Conservation (phyloP, 1,140 invertebrate genomes). For the Ephestia elutella region DNA sequence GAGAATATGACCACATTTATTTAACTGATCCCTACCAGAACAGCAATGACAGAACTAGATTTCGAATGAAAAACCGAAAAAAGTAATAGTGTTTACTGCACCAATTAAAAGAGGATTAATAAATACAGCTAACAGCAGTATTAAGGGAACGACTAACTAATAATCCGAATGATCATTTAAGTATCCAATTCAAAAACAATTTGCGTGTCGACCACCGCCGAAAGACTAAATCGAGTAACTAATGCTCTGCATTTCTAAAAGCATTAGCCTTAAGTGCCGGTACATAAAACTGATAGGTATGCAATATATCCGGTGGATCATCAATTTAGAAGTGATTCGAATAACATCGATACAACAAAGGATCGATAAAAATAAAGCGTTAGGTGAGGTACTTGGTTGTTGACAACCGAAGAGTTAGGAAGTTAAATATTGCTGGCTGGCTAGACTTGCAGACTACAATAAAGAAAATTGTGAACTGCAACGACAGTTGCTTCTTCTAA, state of each 20-base stretch:
- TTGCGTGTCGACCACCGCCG: constrained; percentile 31
- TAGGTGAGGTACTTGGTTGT: constrained; percentile 10
- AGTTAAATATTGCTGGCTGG: not conserved
- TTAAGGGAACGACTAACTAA: constrained; percentile 7
- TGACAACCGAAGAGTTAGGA: not conserved
- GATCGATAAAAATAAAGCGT: constrained; percentile 25
- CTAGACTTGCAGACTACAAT: not conserved
- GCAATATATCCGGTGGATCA: constrained; percentile 48
- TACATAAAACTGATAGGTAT: constrained; percentile 63
- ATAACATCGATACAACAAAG: constrained; percentile 35
- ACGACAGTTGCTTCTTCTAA: too few relatives aligned
- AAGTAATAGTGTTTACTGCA: too few relatives aligned
- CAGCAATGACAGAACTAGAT: too few relatives aligned
- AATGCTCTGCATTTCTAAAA: constrained; percentile 52
- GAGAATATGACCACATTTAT: too few relatives aligned
- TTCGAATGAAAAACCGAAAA: too few relatives aligned
- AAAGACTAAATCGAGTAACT: constrained; percentile 41
- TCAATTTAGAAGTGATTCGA: constrained; percentile 47
- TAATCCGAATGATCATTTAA: constrained; percentile 17
- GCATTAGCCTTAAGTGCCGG: constrained; percentile 55
- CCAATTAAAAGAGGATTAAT: too few relatives aligned
- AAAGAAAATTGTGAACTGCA: too few relatives aligned
- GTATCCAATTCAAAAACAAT: constrained; percentile 29
- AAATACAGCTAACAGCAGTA: not conserved
- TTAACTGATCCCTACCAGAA: too few relatives aligned